phyloP scores from a whole-genome alignment of 2,797 vertebrate species.

The Microchirus variegatus region DNA sequence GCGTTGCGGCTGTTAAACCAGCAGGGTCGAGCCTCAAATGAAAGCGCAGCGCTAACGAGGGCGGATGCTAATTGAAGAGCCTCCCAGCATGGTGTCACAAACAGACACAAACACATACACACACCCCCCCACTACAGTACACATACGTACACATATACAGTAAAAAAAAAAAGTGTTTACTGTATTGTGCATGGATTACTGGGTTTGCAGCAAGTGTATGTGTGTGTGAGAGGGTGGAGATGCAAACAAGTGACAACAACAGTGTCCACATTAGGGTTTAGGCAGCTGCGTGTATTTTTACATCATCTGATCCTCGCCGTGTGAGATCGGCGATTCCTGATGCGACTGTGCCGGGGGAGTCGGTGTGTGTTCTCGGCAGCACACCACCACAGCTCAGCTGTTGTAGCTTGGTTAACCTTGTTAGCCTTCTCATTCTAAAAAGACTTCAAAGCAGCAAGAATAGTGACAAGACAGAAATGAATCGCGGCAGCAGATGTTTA shows the following conservation, averaged over 20 bases:
- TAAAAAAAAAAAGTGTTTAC: slow-evolving; percentile 17
- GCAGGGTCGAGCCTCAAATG: slow-evolving; percentile 73
- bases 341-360: not conserved
- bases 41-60: slow-evolving; percentile 76
- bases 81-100: slow-evolving; percentile 67
- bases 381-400: slow-evolving; percentile 24
- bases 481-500: slow-evolving; percentile 8
- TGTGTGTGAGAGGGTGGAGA: not conserved
- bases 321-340: not conserved
- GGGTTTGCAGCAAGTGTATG: not conserved
- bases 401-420: slow-evolving; percentile 1
- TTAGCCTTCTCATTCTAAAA: slow-evolving; percentile 8
- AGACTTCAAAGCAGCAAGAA: slow-evolving; percentile 21
- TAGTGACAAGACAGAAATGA: slow-evolving; percentile 2
- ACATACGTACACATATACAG: slow-evolving; percentile 13
- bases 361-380: not conserved
- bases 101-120: slow-evolving; percentile 31
- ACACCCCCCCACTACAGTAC: slow-evolving; percentile 26
- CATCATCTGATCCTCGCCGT: not conserved
- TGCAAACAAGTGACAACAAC: slow-evolving; percentile 6
- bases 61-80: slow-evolving; percentile 78
- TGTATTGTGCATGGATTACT: slow-evolving; percentile 6
- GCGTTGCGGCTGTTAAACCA: slow-evolving; percentile 74
- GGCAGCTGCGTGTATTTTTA: slow-evolving; percentile 3
- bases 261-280: not conserved